Evolutionary conservation across 2,113 vertebrate species (phyloP), one percentile per base, ranked within the genome.

Genomic region (Plestiodon gilberti): DNA sequence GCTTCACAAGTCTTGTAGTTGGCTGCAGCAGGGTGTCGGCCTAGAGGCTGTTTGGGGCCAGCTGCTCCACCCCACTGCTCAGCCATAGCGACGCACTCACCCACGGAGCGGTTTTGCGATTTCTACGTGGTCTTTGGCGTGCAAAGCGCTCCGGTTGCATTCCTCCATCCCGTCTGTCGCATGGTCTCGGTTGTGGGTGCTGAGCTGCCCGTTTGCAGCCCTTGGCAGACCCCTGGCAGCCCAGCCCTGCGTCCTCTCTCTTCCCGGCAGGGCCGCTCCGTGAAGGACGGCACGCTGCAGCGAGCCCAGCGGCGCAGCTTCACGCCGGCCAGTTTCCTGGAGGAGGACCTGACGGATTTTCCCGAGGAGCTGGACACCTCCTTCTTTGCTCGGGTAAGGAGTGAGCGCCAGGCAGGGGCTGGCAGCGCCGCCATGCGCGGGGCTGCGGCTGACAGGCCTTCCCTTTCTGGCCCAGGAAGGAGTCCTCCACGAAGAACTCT

Each of bases 291-390:
- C 90, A 95, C 98, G 0, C 86, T 98, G 81, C 95, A 96, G 61
- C 96, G 96, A 64, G 95, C 96, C 35, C 98, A 98, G 90, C 96
- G 98, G 48, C 97, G 98, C 81, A 99, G 99, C 95, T 99, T 99
- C 91, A 99, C 98, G 0, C 98, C 98, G 0, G 98, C 98, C 85
- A 99, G 98, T 89, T 99, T 99, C 95, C 95, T 99, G 93, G 99
- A 99, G 91, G 99, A 99, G 89, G 99, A 99, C 82, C 97, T 98
- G 0, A 95, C 97, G 15, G 99, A 99, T 93, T 99, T 99, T 86
- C 97, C 98, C 0, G 98, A 99, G 71, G 99, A 99, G 83, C 94
- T 99, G 0, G 99, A 99, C 93, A 99, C 99, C 0, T 99, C 99
- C 35, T 99, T 99, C 96, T 99, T 99, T 2, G 98, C 98, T 88